Conservation (phyloP, 2,888 invertebrate genomes). For the Drosophila pullipes region DNA sequence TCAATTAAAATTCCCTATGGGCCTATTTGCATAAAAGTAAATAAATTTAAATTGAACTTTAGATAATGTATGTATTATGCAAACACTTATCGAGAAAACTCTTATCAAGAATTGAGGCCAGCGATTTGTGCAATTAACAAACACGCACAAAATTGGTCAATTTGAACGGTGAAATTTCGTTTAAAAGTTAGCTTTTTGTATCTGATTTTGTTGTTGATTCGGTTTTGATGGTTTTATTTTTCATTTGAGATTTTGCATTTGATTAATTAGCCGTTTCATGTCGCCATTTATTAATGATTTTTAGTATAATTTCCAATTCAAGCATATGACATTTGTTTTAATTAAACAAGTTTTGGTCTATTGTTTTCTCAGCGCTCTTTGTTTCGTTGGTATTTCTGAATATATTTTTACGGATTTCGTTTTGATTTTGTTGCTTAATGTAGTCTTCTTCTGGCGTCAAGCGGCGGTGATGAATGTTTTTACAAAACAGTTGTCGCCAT, state of each 20-base stretch:
- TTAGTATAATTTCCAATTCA: constrained; percentile 66
- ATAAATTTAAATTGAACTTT: background rate
- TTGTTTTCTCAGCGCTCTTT: constrained; percentile 46
- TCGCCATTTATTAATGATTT: constrained; percentile 72
- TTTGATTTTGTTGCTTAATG: constrained; percentile 33
- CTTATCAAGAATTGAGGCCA: constrained; percentile 6
- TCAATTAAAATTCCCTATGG: background rate
- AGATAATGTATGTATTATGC: constrained; percentile 4
- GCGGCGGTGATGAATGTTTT: constrained; percentile 72
- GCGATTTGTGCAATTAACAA: constrained; percentile 15
- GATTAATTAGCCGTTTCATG: constrained; percentile 76
- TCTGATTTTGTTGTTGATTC: constrained; percentile 24
- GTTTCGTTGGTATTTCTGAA: constrained; percentile 43
- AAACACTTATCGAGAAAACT: background rate
- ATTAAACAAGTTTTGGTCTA: constrained; percentile 71
- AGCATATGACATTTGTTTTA: constrained; percentile 50
- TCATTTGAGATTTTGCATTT: constrained; percentile 63
- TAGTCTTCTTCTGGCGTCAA: constrained; percentile 25
- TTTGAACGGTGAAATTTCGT: constrained; percentile 20
- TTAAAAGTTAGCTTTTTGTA: constrained; percentile 13
- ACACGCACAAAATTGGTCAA: constrained; percentile 8
- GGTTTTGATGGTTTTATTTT: constrained; percentile 18
- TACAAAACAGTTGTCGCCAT: constrained; percentile 79
- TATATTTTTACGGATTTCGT: constrained; percentile 26
- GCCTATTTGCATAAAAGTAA: background rate